Evolutionary conservation across 2,888 invertebrate species (phyloP).

Genomic region (Metallyticus violacea): DNA sequence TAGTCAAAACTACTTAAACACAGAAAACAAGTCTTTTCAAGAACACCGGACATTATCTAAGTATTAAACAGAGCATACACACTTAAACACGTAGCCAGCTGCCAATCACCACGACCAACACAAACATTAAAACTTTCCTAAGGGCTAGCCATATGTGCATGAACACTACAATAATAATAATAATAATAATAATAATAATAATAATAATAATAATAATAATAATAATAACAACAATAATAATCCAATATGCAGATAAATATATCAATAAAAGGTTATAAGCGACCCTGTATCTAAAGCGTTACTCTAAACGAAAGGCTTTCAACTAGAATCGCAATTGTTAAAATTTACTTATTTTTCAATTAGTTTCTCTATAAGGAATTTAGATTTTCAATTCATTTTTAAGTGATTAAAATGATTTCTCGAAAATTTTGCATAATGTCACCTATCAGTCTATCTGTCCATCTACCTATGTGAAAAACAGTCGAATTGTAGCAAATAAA

Average conservation of each 20-base stretch:
- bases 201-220: neutral
- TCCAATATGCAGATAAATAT: neutral
- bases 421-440: too few species aligned
- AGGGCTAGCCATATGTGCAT: neutral
- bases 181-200: neutral
- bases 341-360: neutral
- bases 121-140: neutral
- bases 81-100: neutral
- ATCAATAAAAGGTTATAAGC: neutral
- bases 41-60: conserved; percentile 8
- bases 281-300: neutral
- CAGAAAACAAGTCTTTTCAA: conserved; percentile 30
- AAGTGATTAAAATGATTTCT: neutral
- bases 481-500: neutral
- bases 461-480: neutral
- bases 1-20: conserved; percentile 10
- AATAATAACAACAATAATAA: neutral
- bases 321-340: neutral
- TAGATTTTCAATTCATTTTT: neutral
- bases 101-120: conserved; percentile 8
- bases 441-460: too few species aligned
- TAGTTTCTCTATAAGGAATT: neutral
- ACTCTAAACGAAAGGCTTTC: neutral
- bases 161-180: neutral
- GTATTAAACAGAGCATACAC: neutral